Base-by-base conservation (phyloP, 2,888 invertebrate species). In the Andrena haemorrhoa region DNA sequence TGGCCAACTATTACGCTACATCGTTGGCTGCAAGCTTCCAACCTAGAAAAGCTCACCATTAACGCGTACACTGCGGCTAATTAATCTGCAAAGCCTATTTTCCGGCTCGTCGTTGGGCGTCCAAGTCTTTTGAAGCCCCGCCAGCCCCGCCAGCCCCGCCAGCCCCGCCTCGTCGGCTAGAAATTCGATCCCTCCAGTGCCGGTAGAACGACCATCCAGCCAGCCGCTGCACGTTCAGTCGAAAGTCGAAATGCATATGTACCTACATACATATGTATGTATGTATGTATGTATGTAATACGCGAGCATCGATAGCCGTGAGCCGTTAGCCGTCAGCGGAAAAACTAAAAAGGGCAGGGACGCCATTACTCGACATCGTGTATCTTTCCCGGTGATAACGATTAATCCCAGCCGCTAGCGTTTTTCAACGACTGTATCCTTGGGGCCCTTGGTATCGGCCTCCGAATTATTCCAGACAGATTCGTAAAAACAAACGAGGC, bases 401-500 rank as follows among this genome's bases (percentile, higher is more conserved):
- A 75, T 69, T 75, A 20, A 75, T 69, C 69, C 61, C 12, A 41
- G 33, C 60, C n/a, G 12, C 23, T 60, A 51, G 66, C 66, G 61
- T 33, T 63, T 75, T 51, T 23, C 47, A 64, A 33, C 69, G 12
- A 33, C 31, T n/a, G 33, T 26, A 64, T 64, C 26, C 26, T 2
- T 1, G 20, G 20, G 20, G 20, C 33, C 8, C n/a, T 26, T 49
- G 63, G 35, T 65, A 72, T 7, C 31, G 10, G 23, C 10, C 23
- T 10, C 23, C 49, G 49, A 68, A 68, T 63, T 68, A 72, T 77
- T 31, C 16, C 51, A 20, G 49, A n/a, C 20, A 56, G 63, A 29
- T 74, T 47, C 70, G 20, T 70, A 79, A 70, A 81, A 81, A 73
- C 60, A 65, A 73, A 79, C 66, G 82, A 75, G 61, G 12, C 31